Base-by-base conservation (phyloP, 2,888 invertebrate genomes). In the Hyposoter didymator region DNA sequence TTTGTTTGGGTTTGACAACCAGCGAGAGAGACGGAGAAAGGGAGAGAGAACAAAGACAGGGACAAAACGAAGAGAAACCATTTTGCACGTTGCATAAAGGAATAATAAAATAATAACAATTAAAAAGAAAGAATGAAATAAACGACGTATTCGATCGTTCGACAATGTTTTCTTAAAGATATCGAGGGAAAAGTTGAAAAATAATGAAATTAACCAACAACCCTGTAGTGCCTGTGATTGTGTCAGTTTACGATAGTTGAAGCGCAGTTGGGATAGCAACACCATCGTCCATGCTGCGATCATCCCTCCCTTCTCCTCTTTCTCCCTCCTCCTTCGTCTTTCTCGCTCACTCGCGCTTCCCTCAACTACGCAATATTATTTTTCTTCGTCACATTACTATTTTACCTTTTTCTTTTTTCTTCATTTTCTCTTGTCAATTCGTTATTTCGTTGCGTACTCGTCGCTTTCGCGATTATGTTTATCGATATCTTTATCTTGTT, bases 1-100 rank as follows among this genome's bases (percentile, higher is more conserved):
- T 88, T 87, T 88, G 88, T 88, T 88, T 85, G 82, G 84, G 84
- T 88, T 88, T 90, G 87, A 89, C 88, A 88, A 89, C 59, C 87
- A 88, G 76, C 55, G 78, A 39, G n/a, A 22, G 52, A 64, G 74
- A 28, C 43, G 22, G 76, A 32, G 45, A 35, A n/a, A 66, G 75
- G 19, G n/a, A 67, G 49, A 66, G 35, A 35, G 66, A 59, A 52
- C 66, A 66, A 35, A 22, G 55, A 88, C 88, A 89, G 89, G 85
- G 87, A 78, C 19, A 32, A 55, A 35, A 62, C 75, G 59, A 62
- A 28, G 49, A 74, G 87, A 73, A 70, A 88, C 90, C 88, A 90
- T 90, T 89, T 90, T 89, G 87, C 88, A 64, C 84, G 85, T 86
- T 87, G 75, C 64, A 66, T 49, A 64, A 70, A 66, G 67, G 17